phyloP scores from a whole-genome alignment of 2,888 invertebrate genomes.

The Kuschelorhynchus macadamiae region DNA sequence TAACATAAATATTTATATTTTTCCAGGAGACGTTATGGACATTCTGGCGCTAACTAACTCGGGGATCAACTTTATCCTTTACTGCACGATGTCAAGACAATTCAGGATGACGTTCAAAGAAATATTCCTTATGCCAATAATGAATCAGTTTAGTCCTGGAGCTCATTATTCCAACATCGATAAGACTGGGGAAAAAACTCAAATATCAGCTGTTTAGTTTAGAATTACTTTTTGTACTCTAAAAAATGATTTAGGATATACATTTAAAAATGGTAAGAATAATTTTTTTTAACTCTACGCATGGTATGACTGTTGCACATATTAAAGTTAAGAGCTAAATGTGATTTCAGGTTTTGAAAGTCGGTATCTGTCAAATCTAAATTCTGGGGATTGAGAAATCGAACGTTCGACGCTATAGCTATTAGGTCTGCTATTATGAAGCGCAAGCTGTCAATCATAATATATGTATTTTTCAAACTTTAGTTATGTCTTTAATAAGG shows the following conservation, averaged over 20 bases:
- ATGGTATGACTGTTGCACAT: too few relatives aligned
- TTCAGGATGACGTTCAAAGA: constrained; percentile 86
- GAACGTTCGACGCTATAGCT: too few relatives aligned
- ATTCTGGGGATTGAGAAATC: too few relatives aligned
- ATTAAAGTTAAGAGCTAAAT: too few relatives aligned
- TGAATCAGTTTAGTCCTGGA: constrained; percentile 48
- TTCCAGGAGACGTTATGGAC: constrained; percentile 88
- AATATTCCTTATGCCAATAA: constrained; percentile 74
- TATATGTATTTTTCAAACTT: too few relatives aligned
- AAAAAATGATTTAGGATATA: not conserved
- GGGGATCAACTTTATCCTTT: constrained; percentile 94
- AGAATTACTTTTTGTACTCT: not conserved
- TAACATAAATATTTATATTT: too few relatives aligned
- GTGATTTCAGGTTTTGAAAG: too few relatives aligned
- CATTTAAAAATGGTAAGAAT: not conserved
- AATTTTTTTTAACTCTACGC: too few relatives aligned
- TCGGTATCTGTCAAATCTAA: too few relatives aligned
- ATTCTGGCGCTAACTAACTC: constrained; percentile 93
- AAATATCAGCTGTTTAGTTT: constrained; percentile 52
- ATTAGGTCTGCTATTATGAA: too few relatives aligned
- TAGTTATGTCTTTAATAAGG: too few relatives aligned
- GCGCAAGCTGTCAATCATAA: too few relatives aligned
- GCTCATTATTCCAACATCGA: constrained; percentile 50
- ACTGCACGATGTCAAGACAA: constrained; percentile 95
- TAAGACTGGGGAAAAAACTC: constrained; percentile 53